Conservation (phyloP, 2,888 invertebrate genomes). For the Agrochola litura region DNA sequence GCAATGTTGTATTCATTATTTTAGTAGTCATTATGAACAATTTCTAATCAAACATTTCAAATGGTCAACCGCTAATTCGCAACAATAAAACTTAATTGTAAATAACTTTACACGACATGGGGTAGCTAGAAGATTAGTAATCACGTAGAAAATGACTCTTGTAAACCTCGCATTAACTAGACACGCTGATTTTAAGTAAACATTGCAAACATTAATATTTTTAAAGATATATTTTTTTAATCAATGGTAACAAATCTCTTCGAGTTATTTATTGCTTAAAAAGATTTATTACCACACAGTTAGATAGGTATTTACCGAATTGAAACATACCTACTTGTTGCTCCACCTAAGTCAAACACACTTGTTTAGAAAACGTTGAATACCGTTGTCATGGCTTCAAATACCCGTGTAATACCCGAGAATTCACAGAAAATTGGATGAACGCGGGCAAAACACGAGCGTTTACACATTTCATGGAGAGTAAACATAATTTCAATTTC, state of each 20-base stretch:
- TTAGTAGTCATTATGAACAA: background rate
- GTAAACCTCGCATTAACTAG: background rate
- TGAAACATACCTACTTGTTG: constrained; percentile 15
- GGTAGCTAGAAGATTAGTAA: background rate
- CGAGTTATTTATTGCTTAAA: background rate
- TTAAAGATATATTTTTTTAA: background rate
- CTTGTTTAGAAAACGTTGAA: constrained; percentile 12
- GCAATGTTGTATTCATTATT: background rate
- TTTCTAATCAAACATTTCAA: background rate
- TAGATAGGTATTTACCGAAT: background rate
- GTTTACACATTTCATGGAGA: constrained; percentile 32
- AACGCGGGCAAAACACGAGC: constrained; percentile 22
- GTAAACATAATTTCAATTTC: constrained; percentile 55
- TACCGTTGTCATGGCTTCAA: constrained; percentile 12
- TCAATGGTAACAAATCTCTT: background rate
- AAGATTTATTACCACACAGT: background rate
- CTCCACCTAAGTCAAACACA: background rate
- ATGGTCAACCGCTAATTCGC: background rate
- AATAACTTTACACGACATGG: too few species aligned
- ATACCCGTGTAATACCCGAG: constrained; percentile 17
- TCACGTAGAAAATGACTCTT: background rate
- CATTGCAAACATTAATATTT: background rate
- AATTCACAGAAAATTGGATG: constrained; percentile 35
- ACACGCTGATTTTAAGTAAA: background rate
- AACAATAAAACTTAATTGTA: background rate